Conservation (phyloP, 2,113 vertebrate genomes). For the Corythornis cristatus region DNA sequence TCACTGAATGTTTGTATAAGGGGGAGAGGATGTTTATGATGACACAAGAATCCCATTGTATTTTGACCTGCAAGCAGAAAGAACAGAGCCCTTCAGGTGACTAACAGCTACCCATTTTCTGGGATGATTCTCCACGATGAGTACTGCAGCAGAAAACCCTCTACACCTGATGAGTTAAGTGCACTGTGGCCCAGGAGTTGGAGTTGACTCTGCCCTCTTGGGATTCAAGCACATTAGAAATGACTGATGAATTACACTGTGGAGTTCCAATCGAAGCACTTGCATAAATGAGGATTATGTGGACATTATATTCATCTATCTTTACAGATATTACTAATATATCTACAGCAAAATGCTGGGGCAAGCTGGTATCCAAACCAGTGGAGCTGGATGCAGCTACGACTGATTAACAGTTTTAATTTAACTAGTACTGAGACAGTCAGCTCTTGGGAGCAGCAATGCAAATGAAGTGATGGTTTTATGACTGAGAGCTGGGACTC, state of each 20-base stretch:
- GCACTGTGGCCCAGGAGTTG: neutral
- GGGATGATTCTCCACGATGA: neutral
- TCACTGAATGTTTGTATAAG: neutral
- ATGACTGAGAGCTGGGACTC: neutral
- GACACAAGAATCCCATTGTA: neutral
- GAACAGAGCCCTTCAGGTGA: neutral
- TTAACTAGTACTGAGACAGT: neutral
- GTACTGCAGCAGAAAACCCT: neutral
- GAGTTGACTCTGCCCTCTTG: neutral
- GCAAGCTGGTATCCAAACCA: conserved; percentile 18
- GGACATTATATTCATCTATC: neutral
- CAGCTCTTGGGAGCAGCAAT: neutral
- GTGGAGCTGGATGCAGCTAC: neutral
- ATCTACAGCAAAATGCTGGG: neutral
- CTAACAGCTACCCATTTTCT: neutral
- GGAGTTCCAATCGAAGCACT: neutral
- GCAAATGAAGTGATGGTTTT: neutral
- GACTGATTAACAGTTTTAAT: conserved; percentile 23
- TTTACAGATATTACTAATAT: neutral
- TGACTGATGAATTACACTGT: neutral
- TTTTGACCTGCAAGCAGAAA: neutral
- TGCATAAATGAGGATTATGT: neutral
- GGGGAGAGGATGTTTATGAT: neutral
- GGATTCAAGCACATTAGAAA: neutral
- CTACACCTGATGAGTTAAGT: neutral